Percentiles rank a stretch among this genome's conserved stretches.
These are phyloP conservation scores for Cecropterus lyciades DNA, from an alignment of 1,140 invertebrate species.

Conservation along the genomic window DNA sequence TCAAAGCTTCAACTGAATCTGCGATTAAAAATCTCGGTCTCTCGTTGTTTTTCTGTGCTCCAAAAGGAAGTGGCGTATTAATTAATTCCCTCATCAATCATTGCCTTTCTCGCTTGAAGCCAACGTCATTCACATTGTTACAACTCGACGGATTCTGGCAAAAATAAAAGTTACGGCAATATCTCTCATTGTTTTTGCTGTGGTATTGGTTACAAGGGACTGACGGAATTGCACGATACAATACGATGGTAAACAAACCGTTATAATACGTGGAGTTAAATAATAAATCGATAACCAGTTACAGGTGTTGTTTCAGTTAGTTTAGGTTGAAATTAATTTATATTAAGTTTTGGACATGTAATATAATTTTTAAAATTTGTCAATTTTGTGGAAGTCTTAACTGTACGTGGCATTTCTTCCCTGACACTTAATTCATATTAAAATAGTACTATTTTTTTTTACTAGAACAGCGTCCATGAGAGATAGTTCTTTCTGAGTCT, in stretches of 20 bases:
- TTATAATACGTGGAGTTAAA: slow-evolving; percentile 9
- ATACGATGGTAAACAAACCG: slow-evolving; percentile 9
- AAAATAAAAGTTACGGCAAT: slow-evolving; percentile 60
- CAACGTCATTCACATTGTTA: slow-evolving; percentile 74
- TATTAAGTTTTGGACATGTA: not conserved
- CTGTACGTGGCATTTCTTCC: no score
- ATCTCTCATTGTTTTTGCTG: slow-evolving; percentile 32
- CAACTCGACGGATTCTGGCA: slow-evolving; percentile 57
- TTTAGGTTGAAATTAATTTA: not conserved
- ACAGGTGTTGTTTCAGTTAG: slow-evolving; percentile 15
- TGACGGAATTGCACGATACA: slow-evolving; percentile 18
- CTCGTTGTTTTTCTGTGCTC: slow-evolving; percentile 52
- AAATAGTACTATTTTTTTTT: no score
- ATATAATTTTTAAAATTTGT: no score
- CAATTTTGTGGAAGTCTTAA: no score
- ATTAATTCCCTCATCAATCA: slow-evolving; percentile 80
- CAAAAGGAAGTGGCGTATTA: slow-evolving; percentile 74
- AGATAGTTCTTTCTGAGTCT: no score
- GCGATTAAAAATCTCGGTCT: slow-evolving; percentile 38
- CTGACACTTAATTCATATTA: no score
- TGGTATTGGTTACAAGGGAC: slow-evolving; percentile 16
- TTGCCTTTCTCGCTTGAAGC: slow-evolving; percentile 63
- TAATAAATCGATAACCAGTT: slow-evolving; percentile 12
- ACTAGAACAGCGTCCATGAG: no score
- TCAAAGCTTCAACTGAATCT: slow-evolving; percentile 29